A percentile compares a stretch with the other conserved stretches of the same genome.
Conservation (phyloP, 2,888 invertebrate genomes). For the Cyaniris semiargus region DNA sequence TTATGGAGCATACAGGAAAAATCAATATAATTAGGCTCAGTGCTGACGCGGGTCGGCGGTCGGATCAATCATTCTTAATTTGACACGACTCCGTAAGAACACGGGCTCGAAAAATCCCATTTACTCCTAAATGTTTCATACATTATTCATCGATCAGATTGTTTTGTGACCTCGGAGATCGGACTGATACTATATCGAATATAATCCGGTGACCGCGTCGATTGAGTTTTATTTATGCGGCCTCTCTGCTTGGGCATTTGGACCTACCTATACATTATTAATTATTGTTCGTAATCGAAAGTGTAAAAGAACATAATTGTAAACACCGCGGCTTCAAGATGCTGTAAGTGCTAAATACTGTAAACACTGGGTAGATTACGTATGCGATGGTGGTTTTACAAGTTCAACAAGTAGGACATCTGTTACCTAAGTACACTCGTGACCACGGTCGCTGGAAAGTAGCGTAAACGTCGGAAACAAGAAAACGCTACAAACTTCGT, state of each 20-base stretch:
- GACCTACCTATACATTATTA: too few species aligned
- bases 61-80: slow-evolving; percentile 58
- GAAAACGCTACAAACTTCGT: too few species aligned
- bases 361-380: too few species aligned
- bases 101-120: slow-evolving; percentile 7
- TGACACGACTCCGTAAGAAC: slow-evolving; percentile 45
- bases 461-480: too few species aligned
- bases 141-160: slow-evolving; percentile 18
- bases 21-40: slow-evolving; percentile 29
- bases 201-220: background rate
- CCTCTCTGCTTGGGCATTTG: background rate
- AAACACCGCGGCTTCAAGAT: too few species aligned
- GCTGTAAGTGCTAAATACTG: too few species aligned
- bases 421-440: too few species aligned
- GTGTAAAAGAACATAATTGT: too few species aligned
- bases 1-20: background rate
- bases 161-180: background rate
- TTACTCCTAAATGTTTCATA: slow-evolving; percentile 7
- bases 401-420: too few species aligned
- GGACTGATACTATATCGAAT: background rate
- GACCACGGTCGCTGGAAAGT: too few species aligned
- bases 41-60: slow-evolving; percentile 33
- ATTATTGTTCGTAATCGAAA: too few species aligned
- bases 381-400: too few species aligned
- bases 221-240: background rate